Evolutionary conservation across 2,113 vertebrate species (phyloP), one percentile per base, ranked within the genome.

Genomic region (Melanocharis versteri): DNA sequence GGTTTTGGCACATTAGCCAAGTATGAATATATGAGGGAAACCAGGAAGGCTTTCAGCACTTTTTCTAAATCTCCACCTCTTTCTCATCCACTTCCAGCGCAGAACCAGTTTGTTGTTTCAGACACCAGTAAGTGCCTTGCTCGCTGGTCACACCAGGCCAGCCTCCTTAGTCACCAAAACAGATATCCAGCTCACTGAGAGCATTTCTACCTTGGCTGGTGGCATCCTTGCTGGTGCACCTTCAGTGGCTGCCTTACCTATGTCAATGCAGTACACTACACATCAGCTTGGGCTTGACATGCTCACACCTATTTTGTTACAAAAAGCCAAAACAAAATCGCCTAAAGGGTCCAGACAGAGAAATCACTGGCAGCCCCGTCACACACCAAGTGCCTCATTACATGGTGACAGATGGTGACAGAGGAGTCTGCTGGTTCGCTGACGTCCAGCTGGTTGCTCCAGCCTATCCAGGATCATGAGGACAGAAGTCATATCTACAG

Each of bases 331-430:
- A 70, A 2, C 4, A 77, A 70, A 83, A 81, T 15, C 45, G 22
- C 33, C 47, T 19, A 5, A 81, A 65, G 12, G 15, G 13, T 66
- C 9, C 30, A 65, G 24, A 13, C 9, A 61, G 39, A 72, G 40
- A 89, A 73, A 56, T 33, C 2, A 0, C 2, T 83, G 54, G 16
- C 27, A 73, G 40, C 30, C 28, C n/a, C 51, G 24, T 31, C 48
- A 28, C 5, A 4, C 9, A 72, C 11, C 35, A 62, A 50, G 44
- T 33, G 14, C 27, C 40, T 79, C 39, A 3, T 44, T n/a, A 28
- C 44, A 24, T 0, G 0, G 8, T 51, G 21, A 47, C 33, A 39
- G 20, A 21, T 17, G 6, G 21, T 51, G n/a, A 61, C 35, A 45
- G n/a, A 35, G 21, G 20, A 90, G 28, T 39, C 15, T 79, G 27